Conservation (phyloP, 53 echinoderm and acorn worm species). For the Temnopleurus reevesii region DNA sequence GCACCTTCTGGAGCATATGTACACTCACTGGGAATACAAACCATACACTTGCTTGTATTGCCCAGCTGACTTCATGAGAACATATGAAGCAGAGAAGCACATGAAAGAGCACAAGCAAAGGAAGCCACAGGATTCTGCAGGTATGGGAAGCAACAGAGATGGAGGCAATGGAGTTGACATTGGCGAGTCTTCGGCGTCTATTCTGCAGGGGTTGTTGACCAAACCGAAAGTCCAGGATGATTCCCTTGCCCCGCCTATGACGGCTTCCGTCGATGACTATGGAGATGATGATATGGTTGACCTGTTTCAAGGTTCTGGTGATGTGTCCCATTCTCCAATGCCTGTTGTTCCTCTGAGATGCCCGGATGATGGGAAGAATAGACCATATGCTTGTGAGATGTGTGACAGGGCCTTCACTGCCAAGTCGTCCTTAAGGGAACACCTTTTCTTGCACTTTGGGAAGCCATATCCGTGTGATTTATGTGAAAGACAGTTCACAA, state of each 20-base stretch:
- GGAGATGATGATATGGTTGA: neutral
- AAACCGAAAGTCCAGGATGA: neutral
- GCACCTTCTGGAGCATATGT: constrained; percentile 45
- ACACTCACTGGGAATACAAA: constrained; percentile 51
- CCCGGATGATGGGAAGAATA: constrained; percentile 40
- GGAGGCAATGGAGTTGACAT: neutral
- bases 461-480: constrained; percentile 53
- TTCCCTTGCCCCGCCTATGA: neutral
- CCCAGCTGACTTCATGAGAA: constrained; percentile 28
- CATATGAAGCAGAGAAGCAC: constrained; percentile 45
- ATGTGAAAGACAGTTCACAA: constrained; percentile 49
- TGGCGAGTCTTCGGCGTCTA: neutral
- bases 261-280: neutral
- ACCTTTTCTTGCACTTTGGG: constrained; percentile 48
- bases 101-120: constrained; percentile 19
- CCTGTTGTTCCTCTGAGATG: neutral
- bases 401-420: constrained; percentile 52
- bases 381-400: constrained; percentile 43
- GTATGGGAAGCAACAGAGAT: neutral
- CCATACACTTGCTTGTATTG: constrained; percentile 41
- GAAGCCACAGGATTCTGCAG: neutral
- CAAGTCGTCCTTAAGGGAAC: constrained; percentile 40
- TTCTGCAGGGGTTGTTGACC: neutral
- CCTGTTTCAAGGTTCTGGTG: neutral
- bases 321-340: neutral